Percentiles rank a stretch among this genome's conserved stretches.
Evolutionary conservation across 1,140 invertebrate species (phyloP).

Genomic region (Onthophagus taurus): DNA sequence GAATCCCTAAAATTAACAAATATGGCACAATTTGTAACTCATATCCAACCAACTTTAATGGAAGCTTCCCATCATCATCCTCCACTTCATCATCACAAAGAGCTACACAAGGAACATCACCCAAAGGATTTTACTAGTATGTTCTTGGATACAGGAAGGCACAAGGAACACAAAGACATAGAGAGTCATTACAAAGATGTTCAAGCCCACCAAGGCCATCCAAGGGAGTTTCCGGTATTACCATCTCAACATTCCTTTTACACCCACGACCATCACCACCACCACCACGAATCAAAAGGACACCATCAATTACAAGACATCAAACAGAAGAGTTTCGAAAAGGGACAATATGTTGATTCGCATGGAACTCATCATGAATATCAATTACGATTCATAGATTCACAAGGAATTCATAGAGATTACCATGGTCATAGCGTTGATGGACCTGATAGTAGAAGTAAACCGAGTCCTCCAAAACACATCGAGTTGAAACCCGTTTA

Average conservation of each 20-base stretch:
- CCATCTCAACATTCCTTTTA: conserved; percentile 26
- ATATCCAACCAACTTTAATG: conserved; percentile 46
- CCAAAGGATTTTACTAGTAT: conserved; percentile 18
- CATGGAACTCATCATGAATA: conserved; percentile 32
- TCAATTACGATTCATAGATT: conserved; percentile 35
- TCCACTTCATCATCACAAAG: conserved; percentile 36
- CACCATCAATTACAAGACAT: conserved; percentile 14
- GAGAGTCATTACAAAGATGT: conserved; percentile 19
- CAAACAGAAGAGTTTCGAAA: conserved; percentile 25
- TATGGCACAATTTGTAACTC: conserved; percentile 48
- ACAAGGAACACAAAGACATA: conserved; percentile 21
- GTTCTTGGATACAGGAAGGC: conserved; percentile 4
- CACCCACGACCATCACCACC: conserved; percentile 17
- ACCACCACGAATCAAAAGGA: conserved; percentile 19
- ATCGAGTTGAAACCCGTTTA: conserved; percentile 12
- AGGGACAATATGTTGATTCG: conserved; percentile 31
- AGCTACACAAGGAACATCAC: conserved; percentile 20
- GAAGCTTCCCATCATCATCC: conserved; percentile 45
- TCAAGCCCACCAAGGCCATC: conserved; percentile 17
- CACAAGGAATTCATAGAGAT: conserved; percentile 33
- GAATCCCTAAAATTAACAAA: conserved; percentile 7
- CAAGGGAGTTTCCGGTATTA: conserved; percentile 29
- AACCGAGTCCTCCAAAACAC: conserved; percentile 8
- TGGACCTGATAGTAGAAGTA: conserved; percentile 9
- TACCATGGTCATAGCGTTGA: conserved; percentile 32